Evolutionary conservation across 2,113 vertebrate genomes (phyloP), one percentile per base, ranked within the genome.

Genomic region (Lepus europaeus): DNA sequence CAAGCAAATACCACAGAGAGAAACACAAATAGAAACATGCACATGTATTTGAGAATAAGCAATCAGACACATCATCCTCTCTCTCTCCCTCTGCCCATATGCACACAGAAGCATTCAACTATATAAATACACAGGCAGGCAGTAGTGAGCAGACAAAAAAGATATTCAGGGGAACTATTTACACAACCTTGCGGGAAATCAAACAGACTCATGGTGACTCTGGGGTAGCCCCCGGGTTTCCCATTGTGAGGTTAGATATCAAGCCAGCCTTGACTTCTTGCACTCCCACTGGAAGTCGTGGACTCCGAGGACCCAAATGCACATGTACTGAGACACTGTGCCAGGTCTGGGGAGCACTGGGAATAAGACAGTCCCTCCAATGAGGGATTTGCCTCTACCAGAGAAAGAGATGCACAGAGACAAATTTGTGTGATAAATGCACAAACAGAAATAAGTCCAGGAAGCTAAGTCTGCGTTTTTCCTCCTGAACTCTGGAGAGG

Each of bases 81-180:
- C 23, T 90, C 12, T 0, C 3, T 6, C 6, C 6, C 19, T 19
- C 70, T 7, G 8, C 19, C 22, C 27, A 22, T 14, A 23, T 33
- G 61, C 23, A 69, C 33, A 22, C 0, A 27, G 70, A 72, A 66
- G 10, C 17, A 19, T 13, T 39, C 25, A 45, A 4, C 31, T 63
- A 0, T 31, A 49, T 16, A 56, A 51, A 81, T 29, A 14, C 12
- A 56, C 0, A 2, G 0, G 3, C 1, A 39, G 19, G 49, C 7
- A 14, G 14, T 56, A 3, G 25, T 8, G n/a, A 92, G 74, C 7
- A 69, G 31, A 56, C 11, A 25, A 20, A 45, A 45, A 70, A 68
- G 29, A 74, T 12, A 17, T 2, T 13, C 13, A 56, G 3, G 33
- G 17, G 2, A 72, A 6, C 4, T 16, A 1, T 49, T 31, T 12